A percentile compares a stretch with the other conserved stretches of the same genome.
Evolutionary conservation across 2,113 vertebrate genomes (phyloP).

Genomic region (Malurus alboscapulatus): DNA sequence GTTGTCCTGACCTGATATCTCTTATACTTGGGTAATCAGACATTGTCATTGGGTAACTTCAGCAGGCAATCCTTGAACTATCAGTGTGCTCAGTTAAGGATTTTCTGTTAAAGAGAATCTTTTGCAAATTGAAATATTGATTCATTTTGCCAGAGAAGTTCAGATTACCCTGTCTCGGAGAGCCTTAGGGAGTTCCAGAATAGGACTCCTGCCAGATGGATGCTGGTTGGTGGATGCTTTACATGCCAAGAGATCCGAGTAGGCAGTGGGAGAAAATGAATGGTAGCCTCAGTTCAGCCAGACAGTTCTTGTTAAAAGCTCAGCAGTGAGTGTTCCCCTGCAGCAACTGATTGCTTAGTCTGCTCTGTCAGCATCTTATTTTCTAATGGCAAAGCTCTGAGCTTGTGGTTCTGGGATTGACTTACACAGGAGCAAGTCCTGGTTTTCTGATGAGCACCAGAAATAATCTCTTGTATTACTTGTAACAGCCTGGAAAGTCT

Average conservation of each 20-base stretch:
- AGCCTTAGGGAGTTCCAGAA: not conserved
- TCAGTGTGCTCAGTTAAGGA: not conserved
- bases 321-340: not conserved
- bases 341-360: not conserved
- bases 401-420: not conserved
- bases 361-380: not conserved
- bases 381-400: not conserved
- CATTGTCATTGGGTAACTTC: not conserved
- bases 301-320: not conserved
- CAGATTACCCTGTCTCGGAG: not conserved
- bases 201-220: not conserved
- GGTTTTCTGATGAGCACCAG: not conserved
- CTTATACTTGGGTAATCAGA: not conserved
- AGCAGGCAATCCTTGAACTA: not conserved
- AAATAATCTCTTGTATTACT: not conserved
- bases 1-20: not conserved
- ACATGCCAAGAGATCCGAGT: not conserved
- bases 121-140: not conserved
- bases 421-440: not conserved
- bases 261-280: not conserved
- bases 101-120: not conserved
- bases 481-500: not conserved
- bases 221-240: not conserved
- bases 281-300: not conserved
- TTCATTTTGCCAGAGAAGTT: not conserved